Evolutionary conservation across 92 coral and sea anemone genomes (phyloP).

Genomic region (Blastomussa wellsi): DNA sequence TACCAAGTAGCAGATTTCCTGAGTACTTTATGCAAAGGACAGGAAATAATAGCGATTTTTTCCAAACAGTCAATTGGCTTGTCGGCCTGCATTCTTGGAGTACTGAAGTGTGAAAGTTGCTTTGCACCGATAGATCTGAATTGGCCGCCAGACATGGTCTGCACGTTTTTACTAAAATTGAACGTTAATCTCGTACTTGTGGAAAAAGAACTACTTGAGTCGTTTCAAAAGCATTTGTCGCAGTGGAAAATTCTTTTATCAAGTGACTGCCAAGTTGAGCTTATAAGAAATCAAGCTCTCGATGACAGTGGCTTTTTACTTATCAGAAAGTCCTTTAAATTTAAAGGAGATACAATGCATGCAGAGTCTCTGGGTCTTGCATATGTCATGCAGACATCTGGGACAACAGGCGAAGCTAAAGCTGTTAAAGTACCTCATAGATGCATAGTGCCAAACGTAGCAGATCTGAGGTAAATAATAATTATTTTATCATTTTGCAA

Average conservation of each 20-base stretch:
- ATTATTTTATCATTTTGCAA: not conserved
- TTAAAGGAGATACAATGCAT: not conserved
- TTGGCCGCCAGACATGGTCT: constrained; percentile 62
- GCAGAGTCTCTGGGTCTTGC: constrained; percentile 48
- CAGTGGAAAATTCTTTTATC: constrained; percentile 1
- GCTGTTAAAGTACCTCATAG: constrained; percentile 84
- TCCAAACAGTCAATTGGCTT: constrained; percentile 63
- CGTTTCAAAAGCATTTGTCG: constrained; percentile 23
- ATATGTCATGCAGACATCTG: constrained; percentile 95
- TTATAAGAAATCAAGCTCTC: constrained; percentile 23
- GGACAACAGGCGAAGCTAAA: constrained; percentile 93
- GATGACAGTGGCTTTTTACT: constrained; percentile 46
- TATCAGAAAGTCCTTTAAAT: not conserved
- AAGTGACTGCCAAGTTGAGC: not conserved
- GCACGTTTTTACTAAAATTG: constrained; percentile 55
- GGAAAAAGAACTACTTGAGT: constrained; percentile 33
- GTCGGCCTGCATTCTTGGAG: constrained; percentile 71
- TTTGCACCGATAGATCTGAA: constrained; percentile 81
- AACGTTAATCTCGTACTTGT: constrained; percentile 49
- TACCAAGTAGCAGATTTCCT: constrained; percentile 52
- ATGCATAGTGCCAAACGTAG: constrained; percentile 86
- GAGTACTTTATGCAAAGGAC: constrained; percentile 26
- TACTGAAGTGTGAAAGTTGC: constrained; percentile 63
- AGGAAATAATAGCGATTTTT: constrained; percentile 66
- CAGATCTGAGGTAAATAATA: constrained; percentile 58